Base-by-base conservation (phyloP, 2,113 vertebrate genomes). In the Lasiurus borealis region DNA sequence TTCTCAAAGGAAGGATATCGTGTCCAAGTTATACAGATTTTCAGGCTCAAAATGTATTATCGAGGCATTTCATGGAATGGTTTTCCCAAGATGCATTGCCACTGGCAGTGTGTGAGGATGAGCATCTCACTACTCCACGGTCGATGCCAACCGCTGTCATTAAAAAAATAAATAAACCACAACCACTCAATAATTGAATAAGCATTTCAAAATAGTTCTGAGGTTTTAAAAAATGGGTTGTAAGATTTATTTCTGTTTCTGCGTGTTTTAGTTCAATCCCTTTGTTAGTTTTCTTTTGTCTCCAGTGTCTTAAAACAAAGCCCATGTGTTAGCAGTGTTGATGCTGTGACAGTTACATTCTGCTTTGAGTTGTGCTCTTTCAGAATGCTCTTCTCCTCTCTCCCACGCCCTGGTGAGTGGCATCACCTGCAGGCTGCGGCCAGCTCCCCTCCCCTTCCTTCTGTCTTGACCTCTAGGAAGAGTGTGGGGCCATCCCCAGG, bases 261-360 rank as follows among this genome's bases (percentile, higher is more conserved):
- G 85, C 77, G 10, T 68, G 36, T 44, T 36, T 92, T 89, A 48
- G 5, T 94, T 76, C 5, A 76, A 18, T 11, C 6, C 19, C 16
- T 85, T 75, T 40, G 34, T 94, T 89, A 34, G 57, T 77, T 90
- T 84, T 85, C 7, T 82, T 36, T 31, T n/a, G 68, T 82, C 50
- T 57, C 25, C n/a, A 66, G 16, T 72, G 16, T 23, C 78, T 44
- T 86, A 72, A 71, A 13, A 48, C 12, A 91, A 87, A 54, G 54
- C 3, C 69, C 71, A 27, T 25, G 3, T 64, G 44, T 75, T 29
- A 54, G 52, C 8, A 86, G 44, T 52, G 46, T 66, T 81, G 40
- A 34, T 15, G 57, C 5, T 9, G 31, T 69, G 27, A 34, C 52
- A 90, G 19, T n/a, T 31, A 62, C 34, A 44, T 50, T 82, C 34